Conservation (phyloP, 2,113 vertebrate genomes). For the Sardina pilchardus region DNA sequence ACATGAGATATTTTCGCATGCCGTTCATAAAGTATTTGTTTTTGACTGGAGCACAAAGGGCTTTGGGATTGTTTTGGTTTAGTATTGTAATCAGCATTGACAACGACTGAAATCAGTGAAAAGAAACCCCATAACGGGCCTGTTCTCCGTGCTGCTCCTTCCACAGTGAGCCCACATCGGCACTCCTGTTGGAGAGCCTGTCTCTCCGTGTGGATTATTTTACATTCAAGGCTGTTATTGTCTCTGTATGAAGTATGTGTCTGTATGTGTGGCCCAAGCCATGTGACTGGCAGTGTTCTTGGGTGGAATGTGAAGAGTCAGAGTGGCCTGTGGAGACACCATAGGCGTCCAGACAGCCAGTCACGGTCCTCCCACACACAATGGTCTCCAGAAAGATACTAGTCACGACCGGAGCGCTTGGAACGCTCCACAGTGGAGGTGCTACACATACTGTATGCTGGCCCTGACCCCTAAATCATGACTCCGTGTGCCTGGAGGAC, state of each 20-base stretch:
- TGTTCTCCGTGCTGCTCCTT: background rate
- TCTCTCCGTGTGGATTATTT: background rate
- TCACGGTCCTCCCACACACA: background rate
- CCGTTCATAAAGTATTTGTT: too few species aligned
- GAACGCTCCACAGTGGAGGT: background rate
- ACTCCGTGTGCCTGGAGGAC: background rate
- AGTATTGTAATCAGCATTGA: background rate
- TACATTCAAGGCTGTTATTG: background rate
- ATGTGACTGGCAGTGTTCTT: background rate
- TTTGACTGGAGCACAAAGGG: too few species aligned
- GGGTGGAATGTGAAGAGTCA: background rate
- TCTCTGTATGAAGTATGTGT: background rate
- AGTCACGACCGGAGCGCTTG: background rate
- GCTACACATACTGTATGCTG: background rate
- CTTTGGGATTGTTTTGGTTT: background rate
- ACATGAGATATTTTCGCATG: too few species aligned
- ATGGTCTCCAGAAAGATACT: background rate
- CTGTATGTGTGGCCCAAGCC: background rate
- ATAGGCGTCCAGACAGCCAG: background rate
- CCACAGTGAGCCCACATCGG: background rate
- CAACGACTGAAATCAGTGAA: background rate
- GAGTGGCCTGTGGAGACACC: background rate
- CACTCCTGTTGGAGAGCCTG: background rate
- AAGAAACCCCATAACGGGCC: background rate
- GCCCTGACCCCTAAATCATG: background rate